Evolutionary conservation across 2,113 vertebrate species (phyloP).

Genomic region (Hiodon alosoides): DNA sequence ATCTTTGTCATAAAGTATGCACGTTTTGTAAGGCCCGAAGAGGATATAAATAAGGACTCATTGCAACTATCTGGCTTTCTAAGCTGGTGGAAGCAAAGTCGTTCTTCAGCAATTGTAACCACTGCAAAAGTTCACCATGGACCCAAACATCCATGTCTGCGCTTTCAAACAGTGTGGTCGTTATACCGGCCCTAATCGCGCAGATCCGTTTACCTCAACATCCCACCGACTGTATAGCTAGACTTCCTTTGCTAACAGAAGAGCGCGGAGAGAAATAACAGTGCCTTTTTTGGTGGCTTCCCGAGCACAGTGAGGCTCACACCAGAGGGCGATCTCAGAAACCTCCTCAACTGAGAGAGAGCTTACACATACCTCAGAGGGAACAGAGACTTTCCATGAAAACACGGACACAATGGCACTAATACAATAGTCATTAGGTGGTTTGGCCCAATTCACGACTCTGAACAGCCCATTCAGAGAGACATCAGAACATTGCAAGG

Average conservation of each 20-base stretch:
- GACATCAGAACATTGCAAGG: background rate
- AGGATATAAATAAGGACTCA: too few relatives aligned
- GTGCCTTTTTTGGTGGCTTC: constrained; percentile 30
- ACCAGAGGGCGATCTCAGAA: background rate
- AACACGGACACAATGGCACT: background rate
- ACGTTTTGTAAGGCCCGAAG: too few relatives aligned
- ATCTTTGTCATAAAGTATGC: too few relatives aligned
- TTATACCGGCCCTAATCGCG: too few relatives aligned
- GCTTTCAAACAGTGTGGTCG: too few relatives aligned
- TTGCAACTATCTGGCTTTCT: too few relatives aligned
- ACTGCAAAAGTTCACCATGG: too few relatives aligned
- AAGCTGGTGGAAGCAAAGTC: too few relatives aligned
- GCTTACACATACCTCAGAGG: background rate
- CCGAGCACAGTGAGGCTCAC: constrained; percentile 22
- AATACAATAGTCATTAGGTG: background rate
- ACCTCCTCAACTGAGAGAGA: background rate
- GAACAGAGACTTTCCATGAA: background rate
- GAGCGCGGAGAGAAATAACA: constrained; percentile 16
- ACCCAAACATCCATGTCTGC: too few relatives aligned
- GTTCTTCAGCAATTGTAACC: too few relatives aligned
- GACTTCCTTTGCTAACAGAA: constrained; percentile 55
- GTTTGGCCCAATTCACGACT: background rate
- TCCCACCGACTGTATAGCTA: constrained; percentile 37
- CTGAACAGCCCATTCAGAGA: background rate
- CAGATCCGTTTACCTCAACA: constrained; percentile 29